Base-by-base conservation (phyloP, 1,140 invertebrate genomes). In the Cephus cinctus region DNA sequence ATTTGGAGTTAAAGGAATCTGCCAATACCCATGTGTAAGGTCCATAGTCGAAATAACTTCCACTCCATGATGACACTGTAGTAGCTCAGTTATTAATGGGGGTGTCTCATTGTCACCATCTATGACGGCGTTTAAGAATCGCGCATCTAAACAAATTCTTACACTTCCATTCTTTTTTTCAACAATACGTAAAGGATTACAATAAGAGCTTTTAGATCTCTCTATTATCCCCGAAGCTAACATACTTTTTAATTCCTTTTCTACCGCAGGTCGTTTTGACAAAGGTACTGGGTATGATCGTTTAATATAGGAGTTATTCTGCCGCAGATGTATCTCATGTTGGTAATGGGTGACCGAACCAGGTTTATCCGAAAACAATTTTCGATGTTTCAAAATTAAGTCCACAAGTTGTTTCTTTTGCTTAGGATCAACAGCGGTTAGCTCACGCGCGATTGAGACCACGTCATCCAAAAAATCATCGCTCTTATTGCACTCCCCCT, bases 71-170 rank as follows among this genome's bases (percentile, higher is more conserved):
- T 35, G 14, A 14, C 18, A 14, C 18, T 14, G 8, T 12, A 35
- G 1, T 12, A 35, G 2, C 27, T 54, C 49, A 6, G 11, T 35
- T n/a, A 66, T 57, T 1, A 47, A 11, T 1, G 57, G 54, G n/a
- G 61, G 61, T 5, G 47, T 36, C 39, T 57, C 64, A 39, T 51
- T 48, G 38, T 67, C 61, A 16, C 40, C 43, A 15, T 52, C 50
- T 16, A 63, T 52, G 32, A 44, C 25, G 4, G 40, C 20, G 40
- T 63, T 63, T 21, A 63, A 27, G 36, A 42, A 34, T 14, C 61
- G 47, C 0, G 59, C 63, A 57, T 66, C 61, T 6, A 63, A 38
- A 43, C 63, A 63, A 12, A 63, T 41, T 34, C 63, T 16, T 1
- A 63, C 47, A 5, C 11, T 20, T 0, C 43, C 47, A 25, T 60